A percentile compares a stretch with the other conserved stretches of the same genome.
Conservation (phyloP, 2,797 vertebrate genomes). For the Fringilla coelebs region DNA sequence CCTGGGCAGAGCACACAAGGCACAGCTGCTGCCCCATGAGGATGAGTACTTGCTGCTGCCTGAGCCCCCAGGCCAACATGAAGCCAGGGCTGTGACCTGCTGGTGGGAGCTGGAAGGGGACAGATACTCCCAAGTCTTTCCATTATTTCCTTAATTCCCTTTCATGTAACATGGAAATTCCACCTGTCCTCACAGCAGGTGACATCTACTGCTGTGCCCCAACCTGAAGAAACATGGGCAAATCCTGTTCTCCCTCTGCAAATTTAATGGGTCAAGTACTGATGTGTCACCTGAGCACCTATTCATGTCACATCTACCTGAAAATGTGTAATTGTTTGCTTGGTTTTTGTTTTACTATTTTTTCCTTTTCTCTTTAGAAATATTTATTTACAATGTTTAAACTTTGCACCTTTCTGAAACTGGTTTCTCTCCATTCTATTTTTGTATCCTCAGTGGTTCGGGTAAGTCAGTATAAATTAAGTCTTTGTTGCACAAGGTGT, state of each 20-base stretch:
- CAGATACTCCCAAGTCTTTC: not conserved
- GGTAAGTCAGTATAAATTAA: not conserved
- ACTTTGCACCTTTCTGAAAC: not conserved
- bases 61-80: fast-evolving
- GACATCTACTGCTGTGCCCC: not conserved
- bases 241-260: not conserved
- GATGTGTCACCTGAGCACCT: not conserved
- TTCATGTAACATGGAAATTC: not conserved
- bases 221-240: not conserved
- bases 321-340: not conserved
- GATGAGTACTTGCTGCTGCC: not conserved
- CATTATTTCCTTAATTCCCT: not conserved
- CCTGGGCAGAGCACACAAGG: not conserved
- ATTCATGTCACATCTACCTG: not conserved
- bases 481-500: not conserved
- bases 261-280: not conserved
- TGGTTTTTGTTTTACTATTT: fast-evolving
- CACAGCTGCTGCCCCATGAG: fast-evolving
- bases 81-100: not conserved
- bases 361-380: not conserved
- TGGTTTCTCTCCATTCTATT: not conserved
- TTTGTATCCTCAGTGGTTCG: not conserved
- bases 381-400: not conserved
- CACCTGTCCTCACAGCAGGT: not conserved
- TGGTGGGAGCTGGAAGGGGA: not conserved